phyloP scores from a whole-genome alignment of 2,888 invertebrate genomes.

The Drosophila kuntzei region DNA sequence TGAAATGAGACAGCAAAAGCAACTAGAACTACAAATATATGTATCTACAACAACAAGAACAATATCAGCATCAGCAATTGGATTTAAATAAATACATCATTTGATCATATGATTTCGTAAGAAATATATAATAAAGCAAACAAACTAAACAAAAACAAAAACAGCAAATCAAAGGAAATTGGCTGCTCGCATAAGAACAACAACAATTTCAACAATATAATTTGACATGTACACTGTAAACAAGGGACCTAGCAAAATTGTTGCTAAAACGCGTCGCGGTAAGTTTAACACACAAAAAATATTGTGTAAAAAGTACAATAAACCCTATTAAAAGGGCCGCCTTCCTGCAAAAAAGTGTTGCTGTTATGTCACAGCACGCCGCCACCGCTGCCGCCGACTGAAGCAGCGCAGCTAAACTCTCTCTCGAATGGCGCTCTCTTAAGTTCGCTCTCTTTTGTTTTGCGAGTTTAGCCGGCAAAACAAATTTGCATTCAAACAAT shows the following conservation, averaged over 20 bases:
- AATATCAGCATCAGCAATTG: constrained; percentile 23
- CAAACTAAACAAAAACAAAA: constrained; percentile 29
- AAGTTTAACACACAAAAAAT: constrained; percentile 64
- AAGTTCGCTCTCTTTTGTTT: constrained; percentile 33
- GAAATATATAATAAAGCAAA: constrained; percentile 25
- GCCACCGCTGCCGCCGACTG: constrained; percentile 34
- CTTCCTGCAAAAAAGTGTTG: constrained; percentile 55
- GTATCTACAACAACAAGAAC: constrained; percentile 10
- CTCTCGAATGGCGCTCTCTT: constrained; percentile 13
- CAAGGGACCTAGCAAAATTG: constrained; percentile 95
- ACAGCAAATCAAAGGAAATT: constrained; percentile 14
- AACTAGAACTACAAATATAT: constrained; percentile 7
- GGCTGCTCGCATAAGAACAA: constrained; percentile 1
- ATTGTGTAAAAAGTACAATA: constrained; percentile 43
- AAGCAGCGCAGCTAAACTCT: constrained; percentile 42
- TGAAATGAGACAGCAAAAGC: constrained; percentile 39
- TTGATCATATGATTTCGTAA: constrained; percentile 60
- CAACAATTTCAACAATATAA: constrained; percentile 30
- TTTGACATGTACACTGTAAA: constrained; percentile 93
- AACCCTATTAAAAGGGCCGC: constrained; percentile 45
- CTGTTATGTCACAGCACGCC: constrained; percentile 82
- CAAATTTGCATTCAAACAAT: constrained; percentile 59
- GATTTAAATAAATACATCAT: constrained; percentile 34
- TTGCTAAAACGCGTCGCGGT: constrained; percentile 94
- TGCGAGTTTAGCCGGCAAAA: constrained; percentile 64